phyloP scores from a whole-genome alignment of 2,888 invertebrate species.

The Macaria liturata region DNA sequence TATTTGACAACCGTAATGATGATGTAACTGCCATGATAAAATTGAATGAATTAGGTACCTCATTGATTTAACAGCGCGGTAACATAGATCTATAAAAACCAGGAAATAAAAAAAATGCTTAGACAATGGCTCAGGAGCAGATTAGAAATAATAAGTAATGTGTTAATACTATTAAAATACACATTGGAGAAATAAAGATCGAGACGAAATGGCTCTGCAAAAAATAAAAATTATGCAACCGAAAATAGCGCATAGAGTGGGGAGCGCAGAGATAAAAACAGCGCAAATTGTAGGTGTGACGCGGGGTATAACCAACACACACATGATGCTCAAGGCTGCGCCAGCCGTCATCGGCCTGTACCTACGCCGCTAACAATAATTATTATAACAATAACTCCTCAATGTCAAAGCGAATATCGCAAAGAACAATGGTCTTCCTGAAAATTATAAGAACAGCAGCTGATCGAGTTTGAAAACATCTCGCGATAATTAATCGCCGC shows the following conservation, averaged over 20 bases:
- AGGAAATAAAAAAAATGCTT: no score
- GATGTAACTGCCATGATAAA: no score
- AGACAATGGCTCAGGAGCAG: no score
- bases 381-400: slow-evolving; percentile 65
- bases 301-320: slow-evolving; percentile 71
- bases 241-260: slow-evolving; percentile 38
- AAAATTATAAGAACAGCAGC: slow-evolving; percentile 18
- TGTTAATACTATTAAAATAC: no score
- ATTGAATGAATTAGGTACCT: no score
- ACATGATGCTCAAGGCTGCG: slow-evolving; percentile 72
- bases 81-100: no score
- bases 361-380: slow-evolving; percentile 56
- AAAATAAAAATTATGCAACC: slow-evolving; percentile 16
- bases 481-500: slow-evolving; percentile 5
- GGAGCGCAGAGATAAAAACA: slow-evolving; percentile 48
- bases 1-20: no score
- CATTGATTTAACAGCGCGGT: no score
- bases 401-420: slow-evolving; percentile 56
- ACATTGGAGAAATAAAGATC: no score
- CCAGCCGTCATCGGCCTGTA: slow-evolving; percentile 62
- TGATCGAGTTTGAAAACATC: slow-evolving; percentile 13
- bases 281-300: slow-evolving; percentile 65
- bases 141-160: no score
- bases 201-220: background rate
- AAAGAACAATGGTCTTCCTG: slow-evolving; percentile 38